Conservation (phyloP, 2,113 vertebrate genomes). For the Bettongia penicillata region DNA sequence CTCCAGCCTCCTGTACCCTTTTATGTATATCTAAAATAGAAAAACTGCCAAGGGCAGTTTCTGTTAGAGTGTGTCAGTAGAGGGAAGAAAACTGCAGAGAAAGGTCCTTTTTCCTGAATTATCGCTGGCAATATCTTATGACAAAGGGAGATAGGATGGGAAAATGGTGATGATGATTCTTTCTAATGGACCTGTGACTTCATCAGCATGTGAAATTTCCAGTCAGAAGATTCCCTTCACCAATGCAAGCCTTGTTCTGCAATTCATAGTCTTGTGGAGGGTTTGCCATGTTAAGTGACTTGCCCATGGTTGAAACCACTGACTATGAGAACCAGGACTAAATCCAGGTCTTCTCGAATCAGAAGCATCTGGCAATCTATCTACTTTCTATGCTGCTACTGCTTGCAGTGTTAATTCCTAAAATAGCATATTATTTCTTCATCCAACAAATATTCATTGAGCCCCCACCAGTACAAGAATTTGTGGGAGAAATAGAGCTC, state of each 20-base stretch:
- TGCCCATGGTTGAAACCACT: neutral
- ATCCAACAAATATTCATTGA: neutral
- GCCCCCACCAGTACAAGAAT: neutral
- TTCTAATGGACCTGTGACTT: neutral
- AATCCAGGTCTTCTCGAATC: neutral
- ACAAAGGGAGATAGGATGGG: neutral
- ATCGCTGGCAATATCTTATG: neutral
- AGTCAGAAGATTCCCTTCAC: neutral
- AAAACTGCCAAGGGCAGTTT: neutral
- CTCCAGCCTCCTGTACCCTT: neutral
- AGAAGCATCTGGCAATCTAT: neutral
- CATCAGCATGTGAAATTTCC: neutral
- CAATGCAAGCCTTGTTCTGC: neutral
- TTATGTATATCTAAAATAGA: neutral
- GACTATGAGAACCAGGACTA: neutral
- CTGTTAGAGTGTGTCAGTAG: neutral
- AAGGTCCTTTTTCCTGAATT: neutral
- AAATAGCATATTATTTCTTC: neutral
- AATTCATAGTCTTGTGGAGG: neutral
- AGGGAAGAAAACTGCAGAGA: neutral
- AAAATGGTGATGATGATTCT: neutral
- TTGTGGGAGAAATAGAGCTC: neutral
- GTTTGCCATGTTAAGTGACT: neutral
- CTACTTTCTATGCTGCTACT: neutral
- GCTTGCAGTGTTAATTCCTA: neutral